Conservation (phyloP, 2,888 invertebrate genomes). For the Acholoe squamosa region DNA sequence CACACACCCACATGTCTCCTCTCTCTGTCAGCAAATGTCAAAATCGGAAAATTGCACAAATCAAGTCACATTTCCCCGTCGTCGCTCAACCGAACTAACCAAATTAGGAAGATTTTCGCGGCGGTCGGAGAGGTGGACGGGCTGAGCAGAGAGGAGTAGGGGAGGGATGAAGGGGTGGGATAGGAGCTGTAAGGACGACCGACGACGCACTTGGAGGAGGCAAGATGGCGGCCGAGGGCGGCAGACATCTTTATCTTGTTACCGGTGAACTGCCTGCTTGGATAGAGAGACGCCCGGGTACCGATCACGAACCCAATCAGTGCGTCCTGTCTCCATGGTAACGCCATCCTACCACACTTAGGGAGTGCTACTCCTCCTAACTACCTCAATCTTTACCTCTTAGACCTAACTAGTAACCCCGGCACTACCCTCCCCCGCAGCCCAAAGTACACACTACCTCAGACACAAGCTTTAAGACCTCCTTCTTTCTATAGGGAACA, state of each 20-base stretch:
- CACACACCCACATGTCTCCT: neutral
- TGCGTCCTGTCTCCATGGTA: conserved; percentile 17
- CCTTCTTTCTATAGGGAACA: too few relatives aligned
- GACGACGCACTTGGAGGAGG: conserved; percentile 33
- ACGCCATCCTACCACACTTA: neutral
- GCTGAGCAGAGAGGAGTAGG: neutral
- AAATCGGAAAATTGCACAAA: conserved; percentile 59
- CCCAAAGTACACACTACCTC: neutral
- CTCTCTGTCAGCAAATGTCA: conserved; percentile 35
- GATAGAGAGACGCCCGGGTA: neutral
- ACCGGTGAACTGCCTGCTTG: neutral
- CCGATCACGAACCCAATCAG: conserved; percentile 51
- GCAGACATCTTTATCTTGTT: conserved; percentile 54
- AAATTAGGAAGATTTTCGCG: conserved; percentile 57
- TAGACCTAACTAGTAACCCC: neutral
- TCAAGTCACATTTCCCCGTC: conserved; percentile 55
- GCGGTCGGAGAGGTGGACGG: neutral
- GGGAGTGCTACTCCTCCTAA: neutral
- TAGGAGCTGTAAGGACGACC: neutral
- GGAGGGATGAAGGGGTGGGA: neutral
- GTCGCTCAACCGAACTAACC: conserved; percentile 49
- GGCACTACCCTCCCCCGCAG: neutral
- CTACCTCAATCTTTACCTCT: neutral
- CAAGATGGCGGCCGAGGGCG: conserved; percentile 40
- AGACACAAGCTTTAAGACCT: neutral